Percentiles rank a stretch among this genome's conserved stretches.
These are phyloP conservation scores for Leptopilina syphax DNA, from an alignment of 2,888 invertebrate genomes.

Conservation along the genomic window DNA sequence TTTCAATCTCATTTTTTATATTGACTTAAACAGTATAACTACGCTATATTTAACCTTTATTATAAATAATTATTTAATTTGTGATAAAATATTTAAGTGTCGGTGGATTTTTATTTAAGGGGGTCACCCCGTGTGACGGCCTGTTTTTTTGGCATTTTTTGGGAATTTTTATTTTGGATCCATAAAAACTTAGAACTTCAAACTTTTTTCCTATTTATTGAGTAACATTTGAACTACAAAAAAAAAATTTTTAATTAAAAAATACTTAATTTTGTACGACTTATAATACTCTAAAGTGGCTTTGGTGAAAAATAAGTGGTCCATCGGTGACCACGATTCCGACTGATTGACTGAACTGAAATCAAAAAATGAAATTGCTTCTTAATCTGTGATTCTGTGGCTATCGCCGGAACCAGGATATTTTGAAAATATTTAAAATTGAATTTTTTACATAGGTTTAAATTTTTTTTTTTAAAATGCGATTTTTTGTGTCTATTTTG, in stretches of 20 bases:
- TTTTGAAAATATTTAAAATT: background rate
- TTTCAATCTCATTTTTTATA: too few relatives aligned
- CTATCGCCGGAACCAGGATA: background rate
- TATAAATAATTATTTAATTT: too few relatives aligned
- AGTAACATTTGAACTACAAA: background rate
- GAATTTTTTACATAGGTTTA: background rate
- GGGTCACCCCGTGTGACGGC: background rate
- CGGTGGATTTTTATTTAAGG: background rate
- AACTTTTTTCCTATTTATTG: constrained; percentile 10
- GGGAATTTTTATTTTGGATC: constrained; percentile 6
- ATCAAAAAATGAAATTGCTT: constrained; percentile 6
- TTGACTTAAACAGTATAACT: too few relatives aligned
- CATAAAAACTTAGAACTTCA: constrained; percentile 1
- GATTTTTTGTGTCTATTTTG: constrained; percentile 1
- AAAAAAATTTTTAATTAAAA: background rate
- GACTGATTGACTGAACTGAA: background rate
- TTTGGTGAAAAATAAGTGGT: background rate
- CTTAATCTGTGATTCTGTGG: constrained; percentile 2
- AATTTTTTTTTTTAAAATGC: background rate
- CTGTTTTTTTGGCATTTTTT: background rate
- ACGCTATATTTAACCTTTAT: too few relatives aligned
- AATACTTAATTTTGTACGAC: background rate
- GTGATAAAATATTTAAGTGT: too few relatives aligned
- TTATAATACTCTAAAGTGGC: constrained; percentile 1
- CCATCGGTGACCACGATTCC: background rate